phyloP scores from a whole-genome alignment of 2,113 vertebrate genomes.

The Apeltes quadracus region DNA sequence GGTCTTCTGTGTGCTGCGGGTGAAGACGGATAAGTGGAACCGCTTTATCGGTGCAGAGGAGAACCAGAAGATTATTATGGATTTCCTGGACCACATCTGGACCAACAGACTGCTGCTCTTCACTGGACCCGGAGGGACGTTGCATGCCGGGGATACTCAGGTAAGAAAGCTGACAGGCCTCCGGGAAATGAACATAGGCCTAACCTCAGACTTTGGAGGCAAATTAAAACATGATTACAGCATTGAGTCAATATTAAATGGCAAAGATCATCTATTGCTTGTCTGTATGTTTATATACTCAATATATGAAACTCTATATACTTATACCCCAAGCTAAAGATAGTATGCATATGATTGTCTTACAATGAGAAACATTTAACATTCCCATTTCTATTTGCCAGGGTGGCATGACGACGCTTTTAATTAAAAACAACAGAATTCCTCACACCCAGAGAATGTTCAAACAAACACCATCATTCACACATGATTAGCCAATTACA shows the following conservation, averaged over 20 bases:
- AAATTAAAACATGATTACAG: slow-evolving; percentile 20
- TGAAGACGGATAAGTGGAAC: slow-evolving; percentile 86
- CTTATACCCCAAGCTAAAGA: slow-evolving; percentile 4
- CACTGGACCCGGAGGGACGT: slow-evolving; percentile 79
- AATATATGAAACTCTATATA: neutral
- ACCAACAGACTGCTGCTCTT: slow-evolving; percentile 76
- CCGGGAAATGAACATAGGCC: neutral
- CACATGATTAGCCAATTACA: neutral
- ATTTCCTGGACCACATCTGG: slow-evolving; percentile 80
- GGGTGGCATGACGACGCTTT: neutral
- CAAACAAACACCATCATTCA: neutral
- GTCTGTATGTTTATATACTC: neutral
- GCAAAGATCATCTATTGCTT: neutral
- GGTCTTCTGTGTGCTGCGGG: slow-evolving; percentile 78
- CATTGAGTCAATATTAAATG: slow-evolving; percentile 22
- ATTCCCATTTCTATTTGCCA: neutral
- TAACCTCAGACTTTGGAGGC: neutral
- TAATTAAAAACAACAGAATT: neutral
- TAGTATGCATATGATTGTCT: neutral
- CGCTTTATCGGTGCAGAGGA: slow-evolving; percentile 83
- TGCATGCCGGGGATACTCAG: slow-evolving; percentile 77
- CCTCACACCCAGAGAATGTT: neutral
- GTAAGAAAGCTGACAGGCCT: slow-evolving; percentile 61
- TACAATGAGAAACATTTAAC: neutral
- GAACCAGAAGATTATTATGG: slow-evolving; percentile 81